Percentiles rank a stretch among this genome's conserved stretches.
Evolutionary conservation across 2,797 vertebrate species (phyloP).

Genomic region (Steatocranus sp.): DNA sequence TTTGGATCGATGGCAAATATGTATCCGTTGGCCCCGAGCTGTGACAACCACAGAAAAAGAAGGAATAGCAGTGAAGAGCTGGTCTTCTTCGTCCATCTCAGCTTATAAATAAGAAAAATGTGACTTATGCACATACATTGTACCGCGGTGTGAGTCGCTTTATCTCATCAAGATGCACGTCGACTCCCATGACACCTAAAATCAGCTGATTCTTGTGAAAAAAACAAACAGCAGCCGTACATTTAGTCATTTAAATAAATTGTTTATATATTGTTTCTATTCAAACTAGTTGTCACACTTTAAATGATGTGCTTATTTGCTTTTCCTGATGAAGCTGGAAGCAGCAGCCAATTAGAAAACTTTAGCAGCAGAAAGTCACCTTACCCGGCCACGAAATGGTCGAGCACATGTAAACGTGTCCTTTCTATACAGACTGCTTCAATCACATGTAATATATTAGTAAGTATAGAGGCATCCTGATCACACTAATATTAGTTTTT

Average conservation of each 20-base stretch:
- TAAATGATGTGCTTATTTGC: not conserved
- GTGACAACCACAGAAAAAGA: not conserved
- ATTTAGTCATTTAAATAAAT: not conserved
- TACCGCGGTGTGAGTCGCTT: slow-evolving; percentile 90
- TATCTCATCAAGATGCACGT: slow-evolving; percentile 95
- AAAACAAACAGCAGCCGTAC: not conserved
- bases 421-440: not conserved
- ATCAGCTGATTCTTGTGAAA: slow-evolving; percentile 91
- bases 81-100: not conserved
- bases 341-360: not conserved
- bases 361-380: not conserved
- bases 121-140: slow-evolving; percentile 59
- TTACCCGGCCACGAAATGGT: not conserved
- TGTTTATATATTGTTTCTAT: not conserved
- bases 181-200: slow-evolving; percentile 96
- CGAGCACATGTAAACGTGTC: not conserved
- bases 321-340: not conserved
- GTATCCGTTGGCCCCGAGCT: slow-evolving; percentile 93
- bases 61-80: not conserved
- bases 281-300: not conserved
- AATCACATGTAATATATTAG: not conserved
- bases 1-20: slow-evolving; percentile 97
- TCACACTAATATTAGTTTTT: not conserved
- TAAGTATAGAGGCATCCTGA: not conserved
- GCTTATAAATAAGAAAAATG: not conserved